Evolutionary conservation across 2,113 vertebrate genomes (phyloP).

Genomic region (Coryphaenoides rupestris): DNA sequence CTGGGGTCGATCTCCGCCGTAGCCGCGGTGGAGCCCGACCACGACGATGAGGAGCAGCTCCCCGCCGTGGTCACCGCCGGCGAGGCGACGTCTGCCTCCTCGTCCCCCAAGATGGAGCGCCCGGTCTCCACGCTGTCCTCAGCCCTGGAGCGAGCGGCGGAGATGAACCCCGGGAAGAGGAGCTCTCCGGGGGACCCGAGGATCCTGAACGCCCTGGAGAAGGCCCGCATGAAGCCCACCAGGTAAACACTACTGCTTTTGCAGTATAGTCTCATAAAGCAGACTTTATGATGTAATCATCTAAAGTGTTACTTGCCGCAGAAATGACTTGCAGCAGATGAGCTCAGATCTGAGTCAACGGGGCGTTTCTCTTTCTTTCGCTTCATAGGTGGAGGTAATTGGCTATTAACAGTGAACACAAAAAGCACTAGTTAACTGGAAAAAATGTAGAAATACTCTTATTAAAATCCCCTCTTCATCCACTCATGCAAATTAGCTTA

Average conservation of each 20-base stretch:
- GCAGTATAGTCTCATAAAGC: too few relatives aligned
- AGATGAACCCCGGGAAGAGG: constrained; percentile 42
- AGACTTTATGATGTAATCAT: too few relatives aligned
- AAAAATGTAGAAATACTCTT: too few relatives aligned
- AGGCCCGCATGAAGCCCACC: constrained; percentile 54
- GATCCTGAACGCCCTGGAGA: constrained; percentile 64
- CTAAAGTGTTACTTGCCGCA: too few relatives aligned
- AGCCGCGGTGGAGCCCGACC: not conserved
- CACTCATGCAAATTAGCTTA: not conserved
- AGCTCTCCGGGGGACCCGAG: constrained; percentile 47
- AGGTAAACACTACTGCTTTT: constrained; percentile 45
- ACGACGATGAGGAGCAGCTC: constrained; percentile 11
- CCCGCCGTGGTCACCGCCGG: not conserved
- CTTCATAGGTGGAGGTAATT: too few relatives aligned
- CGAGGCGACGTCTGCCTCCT: too few relatives aligned
- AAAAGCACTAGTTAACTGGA: too few relatives aligned
- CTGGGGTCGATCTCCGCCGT: constrained; percentile 1
- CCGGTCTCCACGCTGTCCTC: constrained; percentile 37
- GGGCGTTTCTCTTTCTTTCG: too few relatives aligned
- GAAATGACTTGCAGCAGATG: too few relatives aligned
- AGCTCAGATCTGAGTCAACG: too few relatives aligned
- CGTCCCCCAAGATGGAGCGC: constrained; percentile 31
- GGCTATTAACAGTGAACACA: too few relatives aligned
- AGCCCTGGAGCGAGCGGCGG: constrained; percentile 58
- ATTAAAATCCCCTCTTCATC: too few relatives aligned